Conservation (phyloP, 1,140 invertebrate species). For the Cotesia glomerata region DNA sequence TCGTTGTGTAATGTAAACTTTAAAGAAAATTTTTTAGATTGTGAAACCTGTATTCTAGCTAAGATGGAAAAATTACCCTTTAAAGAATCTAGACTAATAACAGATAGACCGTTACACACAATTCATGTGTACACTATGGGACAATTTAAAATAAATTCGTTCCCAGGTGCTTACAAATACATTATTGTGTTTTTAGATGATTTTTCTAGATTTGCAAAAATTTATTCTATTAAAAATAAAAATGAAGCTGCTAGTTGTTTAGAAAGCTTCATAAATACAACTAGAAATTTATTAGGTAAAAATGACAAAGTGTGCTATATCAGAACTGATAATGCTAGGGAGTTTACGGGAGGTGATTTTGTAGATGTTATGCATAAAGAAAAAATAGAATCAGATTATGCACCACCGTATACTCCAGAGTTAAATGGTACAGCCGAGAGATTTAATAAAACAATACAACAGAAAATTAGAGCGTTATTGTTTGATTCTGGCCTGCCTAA, state of each 20-base stretch:
- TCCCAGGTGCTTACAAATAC: constrained; percentile 24
- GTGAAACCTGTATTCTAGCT: constrained; percentile 32
- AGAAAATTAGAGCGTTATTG: constrained; percentile 48
- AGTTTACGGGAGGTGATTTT: constrained; percentile 34
- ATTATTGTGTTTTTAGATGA: constrained; percentile 26
- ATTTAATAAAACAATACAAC: constrained; percentile 50
- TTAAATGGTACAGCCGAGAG: constrained; percentile 51
- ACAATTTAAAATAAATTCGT: constrained; percentile 25
- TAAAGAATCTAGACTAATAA: constrained; percentile 26
- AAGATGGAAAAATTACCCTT: constrained; percentile 37
- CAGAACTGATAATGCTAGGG: constrained; percentile 29
- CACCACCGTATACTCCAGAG: constrained; percentile 38
- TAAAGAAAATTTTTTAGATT: constrained; percentile 28
- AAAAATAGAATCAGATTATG: constrained; percentile 32
- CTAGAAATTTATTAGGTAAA: constrained; percentile 23
- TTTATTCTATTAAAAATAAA: constrained; percentile 29
- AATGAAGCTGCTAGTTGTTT: constrained; percentile 21
- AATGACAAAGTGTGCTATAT: constrained; percentile 25
- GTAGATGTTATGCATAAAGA: constrained; percentile 30
- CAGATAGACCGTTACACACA: constrained; percentile 27
- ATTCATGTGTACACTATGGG: constrained; percentile 34
- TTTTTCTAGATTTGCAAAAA: constrained; percentile 25
- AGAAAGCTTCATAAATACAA: constrained; percentile 19
- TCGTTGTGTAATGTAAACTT: constrained; percentile 22
- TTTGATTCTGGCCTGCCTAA: constrained; percentile 43